A percentile compares a stretch with the other conserved stretches of the same genome.
These are phyloP conservation scores for Caradrina kadenii DNA, from an alignment of 2,888 invertebrate genomes.

Conservation along the genomic window DNA sequence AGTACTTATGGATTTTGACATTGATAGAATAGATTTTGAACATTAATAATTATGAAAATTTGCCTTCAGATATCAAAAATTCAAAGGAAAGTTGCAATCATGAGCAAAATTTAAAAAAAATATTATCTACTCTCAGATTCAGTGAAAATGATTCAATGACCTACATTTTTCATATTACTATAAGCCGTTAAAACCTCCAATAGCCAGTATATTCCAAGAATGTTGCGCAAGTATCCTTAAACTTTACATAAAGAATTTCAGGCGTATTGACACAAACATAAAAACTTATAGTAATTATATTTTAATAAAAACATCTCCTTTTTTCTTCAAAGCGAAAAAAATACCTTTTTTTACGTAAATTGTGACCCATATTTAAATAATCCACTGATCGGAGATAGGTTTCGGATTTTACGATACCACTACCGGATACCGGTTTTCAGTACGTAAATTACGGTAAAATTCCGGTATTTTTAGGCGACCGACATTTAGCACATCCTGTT, in stretches of 20 bases:
- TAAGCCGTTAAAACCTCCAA: too few relatives aligned
- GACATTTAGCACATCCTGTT: conserved; percentile 44
- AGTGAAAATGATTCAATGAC: too few relatives aligned
- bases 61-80: too few relatives aligned
- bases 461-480: conserved; percentile 49
- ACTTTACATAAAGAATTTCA: not conserved
- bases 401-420: conserved; percentile 52
- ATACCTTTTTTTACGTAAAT: conserved; percentile 55
- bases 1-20: too few relatives aligned
- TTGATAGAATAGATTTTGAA: too few relatives aligned
- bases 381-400: conserved; percentile 60
- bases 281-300: conserved; percentile 7
- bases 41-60: too few relatives aligned
- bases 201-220: not conserved
- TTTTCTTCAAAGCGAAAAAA: conserved; percentile 9
- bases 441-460: conserved; percentile 55
- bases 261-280: not conserved
- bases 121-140: too few relatives aligned
- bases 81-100: too few relatives aligned
- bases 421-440: conserved; percentile 42
- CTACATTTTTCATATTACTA: too few relatives aligned
- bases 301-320: not conserved
- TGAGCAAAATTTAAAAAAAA: too few relatives aligned
- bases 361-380: conserved; percentile 57
- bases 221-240: not conserved